Percentiles rank a stretch among this genome's conserved stretches.
Conservation (phyloP, 2,888 invertebrate genomes). For the Dynastes grantii region DNA sequence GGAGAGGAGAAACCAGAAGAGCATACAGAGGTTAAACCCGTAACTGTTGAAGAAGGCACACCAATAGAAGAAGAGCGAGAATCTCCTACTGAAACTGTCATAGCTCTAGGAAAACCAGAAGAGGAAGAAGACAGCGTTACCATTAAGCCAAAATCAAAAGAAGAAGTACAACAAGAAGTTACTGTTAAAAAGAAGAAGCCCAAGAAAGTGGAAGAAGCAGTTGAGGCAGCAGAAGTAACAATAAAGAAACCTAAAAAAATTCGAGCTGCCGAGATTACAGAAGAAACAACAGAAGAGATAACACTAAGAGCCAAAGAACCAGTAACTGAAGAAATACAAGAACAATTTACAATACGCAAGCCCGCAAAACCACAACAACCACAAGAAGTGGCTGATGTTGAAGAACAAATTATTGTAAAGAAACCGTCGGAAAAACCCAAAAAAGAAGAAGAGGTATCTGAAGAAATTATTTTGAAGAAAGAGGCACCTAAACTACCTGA, state of each 20-base stretch:
- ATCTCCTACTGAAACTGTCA: constrained; percentile 47
- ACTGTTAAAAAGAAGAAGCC: constrained; percentile 65
- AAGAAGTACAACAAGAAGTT: constrained; percentile 69
- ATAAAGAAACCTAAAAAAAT: constrained; percentile 68
- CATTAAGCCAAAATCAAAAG: constrained; percentile 52
- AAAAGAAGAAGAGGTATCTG: constrained; percentile 57
- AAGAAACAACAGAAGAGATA: constrained; percentile 63
- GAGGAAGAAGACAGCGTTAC: constrained; percentile 59
- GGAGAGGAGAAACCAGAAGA: constrained; percentile 56
- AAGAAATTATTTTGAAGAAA: constrained; percentile 61
- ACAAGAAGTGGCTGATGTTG: constrained; percentile 61
- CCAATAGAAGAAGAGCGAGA: constrained; percentile 56
- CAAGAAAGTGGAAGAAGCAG: constrained; percentile 57
- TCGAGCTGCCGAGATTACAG: constrained; percentile 65
- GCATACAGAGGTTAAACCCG: constrained; percentile 67
- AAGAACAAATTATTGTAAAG: constrained; percentile 58
- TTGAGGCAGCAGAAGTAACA: constrained; percentile 67
- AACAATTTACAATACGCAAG: constrained; percentile 62
- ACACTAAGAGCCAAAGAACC: constrained; percentile 51
- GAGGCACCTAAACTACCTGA: constrained; percentile 61
- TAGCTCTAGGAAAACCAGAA: constrained; percentile 59
- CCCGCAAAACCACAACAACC: constrained; percentile 56
- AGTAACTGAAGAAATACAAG: constrained; percentile 59
- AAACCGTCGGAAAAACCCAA: constrained; percentile 25
- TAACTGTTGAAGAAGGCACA: constrained; percentile 60